Evolutionary conservation across 2,797 vertebrate genomes (phyloP), one percentile per base, ranked within the genome.

Genomic region (Danionella dracula): DNA sequence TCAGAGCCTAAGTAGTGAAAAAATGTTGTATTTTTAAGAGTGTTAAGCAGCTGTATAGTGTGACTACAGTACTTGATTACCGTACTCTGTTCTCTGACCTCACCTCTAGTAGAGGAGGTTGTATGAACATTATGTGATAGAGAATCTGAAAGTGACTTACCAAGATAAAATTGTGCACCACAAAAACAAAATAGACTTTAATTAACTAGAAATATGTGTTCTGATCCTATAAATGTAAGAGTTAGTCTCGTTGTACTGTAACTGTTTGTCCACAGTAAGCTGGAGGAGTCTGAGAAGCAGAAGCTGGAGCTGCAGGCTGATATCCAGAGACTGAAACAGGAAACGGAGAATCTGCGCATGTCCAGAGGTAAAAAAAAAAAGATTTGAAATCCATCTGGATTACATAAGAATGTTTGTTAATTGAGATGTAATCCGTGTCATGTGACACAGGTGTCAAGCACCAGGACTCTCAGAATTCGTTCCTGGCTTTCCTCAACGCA

Each of bases 391-490:
- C 23, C 55, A 13, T 11, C 10, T 10, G 38, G 4, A 41, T 8
- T 7, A 34, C 38, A 4, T 40, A 9, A 2, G 5, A 13, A 7
- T 17, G 40, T 32, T 48, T 29, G n/a, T 58, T 32, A 13, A 8
- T 9, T 23, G 15, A 11, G 29, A 9, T 55, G 8, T 12, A 15
- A 27, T 27, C 46, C 10, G 10, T 34, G 21, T 1, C 23, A 20
- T 49, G 8, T 45, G 21, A 15, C 21, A 69, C 82, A 98, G 96
- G 95, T 83, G 92, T 97, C 86, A 97, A 97, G 89, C 94, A 96
- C 87, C 95, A 94, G 88, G 95, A 96, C 88, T 96, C 96, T 85
- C 96, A 97, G 89, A 97, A 94, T 92, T 98, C 96, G 86, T 97
- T 98, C 89, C 82, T 99, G 87, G 95, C 96, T 84, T 98, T 99